These are phyloP conservation scores for Carcharodon carcharias DNA, from an alignment of 2,797 vertebrate genomes.

Conservation along the genomic window DNA sequence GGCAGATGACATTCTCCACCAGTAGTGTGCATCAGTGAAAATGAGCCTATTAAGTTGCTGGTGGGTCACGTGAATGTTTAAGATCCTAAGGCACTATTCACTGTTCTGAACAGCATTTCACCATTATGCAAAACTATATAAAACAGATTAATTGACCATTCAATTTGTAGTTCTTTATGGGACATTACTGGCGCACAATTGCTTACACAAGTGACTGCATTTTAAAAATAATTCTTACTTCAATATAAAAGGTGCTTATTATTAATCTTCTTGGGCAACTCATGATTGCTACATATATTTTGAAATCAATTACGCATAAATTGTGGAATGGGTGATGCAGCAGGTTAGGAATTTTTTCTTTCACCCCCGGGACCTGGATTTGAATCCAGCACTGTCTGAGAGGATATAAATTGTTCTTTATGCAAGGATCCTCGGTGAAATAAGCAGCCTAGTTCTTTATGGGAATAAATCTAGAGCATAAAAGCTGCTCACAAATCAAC, in stretches of 20 bases:
- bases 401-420: background rate
- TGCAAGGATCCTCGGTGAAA: background rate
- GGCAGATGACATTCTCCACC: background rate
- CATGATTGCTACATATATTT: background rate
- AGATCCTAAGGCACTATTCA: no score
- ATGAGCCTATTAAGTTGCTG: background rate
- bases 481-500: background rate
- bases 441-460: background rate
- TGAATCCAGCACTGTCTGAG: background rate
- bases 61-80: background rate
- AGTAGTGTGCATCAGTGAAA: background rate
- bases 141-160: background rate
- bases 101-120: background rate
- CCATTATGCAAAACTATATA: background rate
- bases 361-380: background rate
- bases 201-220: background rate
- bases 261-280: background rate
- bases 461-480: background rate
- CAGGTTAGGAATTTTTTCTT: background rate
- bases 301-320: background rate
- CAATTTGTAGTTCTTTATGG: background rate
- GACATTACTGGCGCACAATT: background rate
- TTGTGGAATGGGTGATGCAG: background rate
- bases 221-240: background rate
- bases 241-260: background rate